These are phyloP conservation scores for Phrynosoma blainvillii DNA, from an alignment of 2,113 vertebrate genomes.

Conservation along the genomic window DNA sequence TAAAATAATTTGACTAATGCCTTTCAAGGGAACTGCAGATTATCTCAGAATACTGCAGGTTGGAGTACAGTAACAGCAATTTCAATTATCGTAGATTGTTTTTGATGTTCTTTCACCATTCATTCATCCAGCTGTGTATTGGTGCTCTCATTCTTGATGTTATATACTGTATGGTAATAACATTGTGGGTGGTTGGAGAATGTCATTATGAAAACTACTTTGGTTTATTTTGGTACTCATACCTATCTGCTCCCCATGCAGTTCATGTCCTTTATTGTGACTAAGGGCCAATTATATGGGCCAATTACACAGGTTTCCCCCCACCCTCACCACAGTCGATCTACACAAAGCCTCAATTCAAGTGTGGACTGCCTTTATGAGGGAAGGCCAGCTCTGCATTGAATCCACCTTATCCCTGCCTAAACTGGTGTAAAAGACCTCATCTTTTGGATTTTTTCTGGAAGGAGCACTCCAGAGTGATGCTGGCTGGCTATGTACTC, in stretches of 20 bases:
- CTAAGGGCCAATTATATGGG: too few relatives aligned
- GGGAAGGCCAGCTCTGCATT: too few relatives aligned
- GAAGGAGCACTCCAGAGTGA: too few relatives aligned
- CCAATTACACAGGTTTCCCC: too few relatives aligned
- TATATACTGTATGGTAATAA: slow-evolving; percentile 47
- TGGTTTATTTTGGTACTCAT: slow-evolving; percentile 66
- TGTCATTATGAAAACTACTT: slow-evolving; percentile 77
- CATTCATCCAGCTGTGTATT: slow-evolving; percentile 74
- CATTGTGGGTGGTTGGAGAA: slow-evolving; percentile 66
- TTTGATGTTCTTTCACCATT: slow-evolving; percentile 79
- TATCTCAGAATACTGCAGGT: slow-evolving; percentile 15
- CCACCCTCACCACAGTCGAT: too few relatives aligned
- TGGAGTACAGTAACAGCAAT: slow-evolving; percentile 9
- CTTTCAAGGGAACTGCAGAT: neutral
- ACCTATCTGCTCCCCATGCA: slow-evolving; percentile 40
- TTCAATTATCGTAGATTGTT: slow-evolving; percentile 10
- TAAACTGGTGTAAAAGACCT: too few relatives aligned
- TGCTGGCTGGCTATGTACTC: too few relatives aligned
- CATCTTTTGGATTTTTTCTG: too few relatives aligned
- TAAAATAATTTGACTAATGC: neutral
- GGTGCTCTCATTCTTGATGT: slow-evolving; percentile 69
- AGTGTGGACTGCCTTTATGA: too few relatives aligned
- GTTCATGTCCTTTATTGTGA: neutral
- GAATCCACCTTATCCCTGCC: too few relatives aligned
- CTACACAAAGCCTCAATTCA: too few relatives aligned